phyloP scores from a whole-genome alignment of 92 coral and sea anemone genomes.

The Epizoanthus illoricatus region DNA sequence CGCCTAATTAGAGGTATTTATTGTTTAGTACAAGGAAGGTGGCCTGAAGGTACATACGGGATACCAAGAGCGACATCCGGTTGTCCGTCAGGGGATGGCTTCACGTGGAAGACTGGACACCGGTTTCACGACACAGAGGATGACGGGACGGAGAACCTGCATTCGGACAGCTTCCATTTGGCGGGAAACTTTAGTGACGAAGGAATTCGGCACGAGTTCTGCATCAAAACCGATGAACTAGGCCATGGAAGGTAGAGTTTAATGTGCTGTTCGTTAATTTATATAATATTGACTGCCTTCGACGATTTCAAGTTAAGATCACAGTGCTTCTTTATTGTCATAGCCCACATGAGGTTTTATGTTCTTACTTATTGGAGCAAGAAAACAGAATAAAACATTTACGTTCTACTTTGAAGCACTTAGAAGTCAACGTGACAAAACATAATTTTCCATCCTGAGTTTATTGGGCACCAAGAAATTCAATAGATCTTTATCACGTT shows the following conservation, averaged over 20 bases:
- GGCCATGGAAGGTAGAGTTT: constrained; percentile 79
- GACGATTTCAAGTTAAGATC: too few relatives aligned
- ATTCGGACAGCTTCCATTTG: constrained; percentile 85
- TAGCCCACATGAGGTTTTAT: too few relatives aligned
- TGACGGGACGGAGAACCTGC: constrained; percentile 95
- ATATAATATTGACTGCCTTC: too few relatives aligned
- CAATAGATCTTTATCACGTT: too few relatives aligned
- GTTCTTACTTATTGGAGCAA: too few relatives aligned
- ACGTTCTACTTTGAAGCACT: too few relatives aligned
- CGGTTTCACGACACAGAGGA: constrained; percentile 99
- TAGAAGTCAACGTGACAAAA: too few relatives aligned
- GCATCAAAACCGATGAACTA: constrained; percentile 74
- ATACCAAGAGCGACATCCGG: constrained; percentile 85
- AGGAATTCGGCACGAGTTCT: constrained; percentile 91
- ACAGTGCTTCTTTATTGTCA: too few relatives aligned
- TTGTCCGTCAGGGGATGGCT: constrained; percentile 83
- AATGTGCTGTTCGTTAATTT: too few relatives aligned
- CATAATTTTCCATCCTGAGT: too few relatives aligned
- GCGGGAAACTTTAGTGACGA: constrained; percentile 97
- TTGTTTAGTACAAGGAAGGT: constrained; percentile 38
- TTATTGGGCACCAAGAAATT: too few relatives aligned
- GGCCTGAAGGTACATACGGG: constrained; percentile 98
- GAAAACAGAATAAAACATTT: too few relatives aligned
- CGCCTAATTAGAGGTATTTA: background rate
- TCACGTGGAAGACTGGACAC: constrained; percentile 87